A percentile compares a stretch with the other conserved stretches of the same genome.
Conservation (phyloP, 2,797 vertebrate species). For the Leptodactylus fallax region DNA sequence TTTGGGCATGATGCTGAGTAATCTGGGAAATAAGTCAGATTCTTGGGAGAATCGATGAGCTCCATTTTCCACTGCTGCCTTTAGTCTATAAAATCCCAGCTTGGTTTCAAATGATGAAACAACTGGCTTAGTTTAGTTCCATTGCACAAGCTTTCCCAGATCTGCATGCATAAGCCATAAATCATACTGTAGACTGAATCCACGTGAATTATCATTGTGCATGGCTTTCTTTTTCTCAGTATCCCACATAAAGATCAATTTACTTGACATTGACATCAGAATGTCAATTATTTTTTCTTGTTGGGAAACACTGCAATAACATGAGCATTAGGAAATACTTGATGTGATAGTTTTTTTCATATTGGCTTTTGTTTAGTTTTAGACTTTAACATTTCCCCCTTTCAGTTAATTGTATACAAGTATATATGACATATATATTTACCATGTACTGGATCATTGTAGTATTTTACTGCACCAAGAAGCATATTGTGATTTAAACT, state of each 20-base stretch:
- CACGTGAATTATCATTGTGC: neutral
- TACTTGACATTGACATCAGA: neutral
- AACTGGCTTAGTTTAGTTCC: slow-evolving; percentile 53
- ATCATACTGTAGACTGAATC: neutral
- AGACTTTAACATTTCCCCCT: no score
- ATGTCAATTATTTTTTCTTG: neutral
- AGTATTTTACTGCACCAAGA: no score
- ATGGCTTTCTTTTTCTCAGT: neutral
- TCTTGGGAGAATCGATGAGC: slow-evolving; percentile 53
- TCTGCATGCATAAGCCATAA: slow-evolving; percentile 22
- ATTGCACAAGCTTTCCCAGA: slow-evolving; percentile 58
- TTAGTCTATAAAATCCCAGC: slow-evolving; percentile 54
- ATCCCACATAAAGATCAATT: neutral
- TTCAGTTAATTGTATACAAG: no score
- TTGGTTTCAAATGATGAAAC: slow-evolving; percentile 56
- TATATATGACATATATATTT: no score
- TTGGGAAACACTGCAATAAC: neutral
- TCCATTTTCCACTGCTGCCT: slow-evolving; percentile 59
- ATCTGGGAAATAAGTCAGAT: slow-evolving; percentile 62
- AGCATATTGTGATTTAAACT: no score
- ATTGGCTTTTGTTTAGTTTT: no score
- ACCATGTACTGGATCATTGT: no score
- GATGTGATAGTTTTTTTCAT: no score
- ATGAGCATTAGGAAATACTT: no score
- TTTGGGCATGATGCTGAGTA: slow-evolving; percentile 61